Base-by-base conservation (phyloP, 2,113 vertebrate genomes). In the Semicossyphus pulcher region DNA sequence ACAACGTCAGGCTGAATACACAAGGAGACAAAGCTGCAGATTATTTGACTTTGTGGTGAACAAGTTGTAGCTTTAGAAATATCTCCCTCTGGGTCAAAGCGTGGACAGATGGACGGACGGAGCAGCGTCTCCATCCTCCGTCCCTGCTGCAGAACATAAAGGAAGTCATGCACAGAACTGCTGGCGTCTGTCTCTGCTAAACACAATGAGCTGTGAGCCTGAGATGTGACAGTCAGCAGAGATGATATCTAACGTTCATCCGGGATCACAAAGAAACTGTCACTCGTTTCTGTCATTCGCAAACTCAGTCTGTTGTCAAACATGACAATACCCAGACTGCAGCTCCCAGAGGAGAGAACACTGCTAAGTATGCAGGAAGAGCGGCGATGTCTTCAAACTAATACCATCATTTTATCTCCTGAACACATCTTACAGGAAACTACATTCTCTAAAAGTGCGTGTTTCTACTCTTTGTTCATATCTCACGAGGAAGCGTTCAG, bases 401-500 rank as follows among this genome's bases (percentile, higher is more conserved):
- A 76, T 25, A 23, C 11, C 41, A 31, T 34, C 7, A 21, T 48
- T 41, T 1, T 1, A 58, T n/a, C 7, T 7, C 28, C 5, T 14
- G 20, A 39, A 32, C 16, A 32, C 11, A 52, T 49, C n/a, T 69
- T 10, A 34, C 14, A 16, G 15, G 4, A 41, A 16, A 6, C 12
- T n/a, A n/a, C n/a, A n/a, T n/a, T n/a, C n/a, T n/a, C 7, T 36
- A 4, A 34, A 18, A 42, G 41, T 25, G 28, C 31, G 23, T 49
- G 7, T 39, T 8, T n/a, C 18, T 15, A 10, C 34, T 54, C 29
- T 25, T 20, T 12, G n/a, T 66, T 51, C n/a, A 76, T 31, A 37
- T 53, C 73, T 69, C 28, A 69, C 34, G 21, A 70, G 44, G 39
- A 28, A 41, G 26, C 42, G 39, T 41, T 59, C 63, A 68, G 45